Base-by-base conservation (phyloP, 1,140 invertebrate species). In the Physella acuta region DNA sequence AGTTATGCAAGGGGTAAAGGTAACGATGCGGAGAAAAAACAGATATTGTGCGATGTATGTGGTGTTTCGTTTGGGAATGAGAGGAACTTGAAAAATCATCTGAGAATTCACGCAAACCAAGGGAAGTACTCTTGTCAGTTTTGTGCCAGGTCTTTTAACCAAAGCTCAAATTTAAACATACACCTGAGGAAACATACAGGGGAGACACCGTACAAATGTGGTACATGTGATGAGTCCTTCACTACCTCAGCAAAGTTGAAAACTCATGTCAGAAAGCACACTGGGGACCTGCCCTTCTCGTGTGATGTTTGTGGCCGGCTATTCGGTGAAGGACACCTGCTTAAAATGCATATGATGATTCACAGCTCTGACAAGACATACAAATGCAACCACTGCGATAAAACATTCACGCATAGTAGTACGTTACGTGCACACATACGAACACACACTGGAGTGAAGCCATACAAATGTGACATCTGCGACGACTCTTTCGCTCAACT, bases 351-450 rank as follows among this genome's bases (percentile, higher is more conserved):
- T 30, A 37, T 53, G 33, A 30, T n/a, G 33, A 60, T 58, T 30
- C 66, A 68, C 24, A 30, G 17, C 39, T 39, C 61, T 3, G 62
- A 69, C 26, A 72, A 65, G 24, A 49, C 58, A 24, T 73, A 61
- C 49, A 60, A 68, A 16, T 77, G 75, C 39, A 70, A 69, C 30
- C 55, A 73, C 51, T 80, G 78, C 64, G 69, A 66, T 20, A 75
- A 78, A 49, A 64, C 60, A 14, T 77, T 78, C 39, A 71, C 63
- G 1, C 70, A 76, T 28, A 74, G 72, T 34, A 75, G 74, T 51
- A 76, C 72, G 33, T 71, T 84, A 24, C 68, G 75, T 16, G 74
- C 71, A 16, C 86, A 87, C 65, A 74, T 74, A 61, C 66, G 81
- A 2, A 28, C 26, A 4, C 65, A 67, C 56, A 52, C 66, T 28